Evolutionary conservation across 2,113 vertebrate genomes (phyloP), one percentile per base, ranked within the genome.

Genomic region (Marcusenius ussheri): DNA sequence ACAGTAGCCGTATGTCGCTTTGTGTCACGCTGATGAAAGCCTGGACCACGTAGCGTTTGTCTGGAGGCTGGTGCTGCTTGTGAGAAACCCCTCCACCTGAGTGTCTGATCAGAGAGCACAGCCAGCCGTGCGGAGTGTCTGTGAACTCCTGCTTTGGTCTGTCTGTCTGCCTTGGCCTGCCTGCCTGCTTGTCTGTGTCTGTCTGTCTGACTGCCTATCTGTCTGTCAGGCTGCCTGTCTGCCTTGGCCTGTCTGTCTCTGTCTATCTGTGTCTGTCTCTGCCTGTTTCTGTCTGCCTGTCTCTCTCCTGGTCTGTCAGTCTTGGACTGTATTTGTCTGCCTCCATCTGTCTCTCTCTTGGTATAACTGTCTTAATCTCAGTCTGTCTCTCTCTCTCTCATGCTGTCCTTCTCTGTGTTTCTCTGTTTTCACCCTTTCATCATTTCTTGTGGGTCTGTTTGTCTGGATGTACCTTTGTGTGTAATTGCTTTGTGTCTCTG

Each of bases 281-380:
- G 21, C 50, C n/a, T 62, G 21, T 42, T 46, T 58, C 62, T 88
- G 45, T 66, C 13, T 42, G 49, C 49, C 49, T 50, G 49, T 90
- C 70, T 5, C 70, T 5, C 45, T 86, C 74, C 86, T 89, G n/a
- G 51, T 11, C 45, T 86, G 51, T 86, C 80, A 74, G n/a, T 66
- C 49, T 21, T 24, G 39, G 31, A 13, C 86, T 85, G 27, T 24
- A 17, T 89, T 35, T 90, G 7, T 19, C 5, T 70, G 31, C 31
- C 8, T 50, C 45, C n/a, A 46, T 90, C 51, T 90, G 35, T 56
- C 11, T 42, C 6, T 15, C 15, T 27, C 46, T 27, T 51, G 15
- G 35, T 89, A 66, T 91, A 35, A 74, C 49, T 58, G 86, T 91
- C 70, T 53, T 56, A 6, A 56, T 56, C 51, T 53, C 51, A 53